phyloP scores from a whole-genome alignment of 2,888 invertebrate species.

The Cosmopolites sordidus region DNA sequence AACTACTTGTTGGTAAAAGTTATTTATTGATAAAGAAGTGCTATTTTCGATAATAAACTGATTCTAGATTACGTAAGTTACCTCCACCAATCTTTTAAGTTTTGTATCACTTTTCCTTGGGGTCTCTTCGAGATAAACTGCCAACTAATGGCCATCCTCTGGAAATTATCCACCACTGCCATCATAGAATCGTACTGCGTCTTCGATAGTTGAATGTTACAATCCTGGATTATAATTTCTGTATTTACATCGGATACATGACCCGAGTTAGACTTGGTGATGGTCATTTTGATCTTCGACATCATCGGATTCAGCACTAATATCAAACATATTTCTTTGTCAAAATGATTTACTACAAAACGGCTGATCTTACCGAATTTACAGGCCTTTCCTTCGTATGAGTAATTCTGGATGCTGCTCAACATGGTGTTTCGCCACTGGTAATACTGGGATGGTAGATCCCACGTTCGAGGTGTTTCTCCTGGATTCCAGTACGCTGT shows the following conservation, averaged over 20 bases:
- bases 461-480: conserved; percentile 52
- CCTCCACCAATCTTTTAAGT: conserved; percentile 46
- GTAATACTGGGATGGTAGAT: conserved; percentile 57
- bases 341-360: neutral
- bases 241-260: conserved; percentile 60
- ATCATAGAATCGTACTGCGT: conserved; percentile 65
- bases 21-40: too few relatives aligned
- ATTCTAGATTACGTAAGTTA: conserved; percentile 1
- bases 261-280: conserved; percentile 54
- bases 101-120: conserved; percentile 49
- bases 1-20: too few relatives aligned
- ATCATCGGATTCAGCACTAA: conserved; percentile 74
- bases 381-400: conserved; percentile 72
- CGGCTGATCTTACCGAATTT: conserved; percentile 66
- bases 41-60: neutral
- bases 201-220: conserved; percentile 67
- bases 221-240: conserved; percentile 69
- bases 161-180: conserved; percentile 55
- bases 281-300: conserved; percentile 71
- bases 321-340: neutral
- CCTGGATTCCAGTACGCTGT: conserved; percentile 73
- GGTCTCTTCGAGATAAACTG: conserved; percentile 45
- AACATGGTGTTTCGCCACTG: conserved; percentile 75
- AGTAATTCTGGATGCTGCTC: conserved; percentile 69
- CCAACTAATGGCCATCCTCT: conserved; percentile 65